These are phyloP conservation scores for Macrochelys suwanniensis DNA, from an alignment of 2,797 vertebrate genomes.

Conservation along the genomic window DNA sequence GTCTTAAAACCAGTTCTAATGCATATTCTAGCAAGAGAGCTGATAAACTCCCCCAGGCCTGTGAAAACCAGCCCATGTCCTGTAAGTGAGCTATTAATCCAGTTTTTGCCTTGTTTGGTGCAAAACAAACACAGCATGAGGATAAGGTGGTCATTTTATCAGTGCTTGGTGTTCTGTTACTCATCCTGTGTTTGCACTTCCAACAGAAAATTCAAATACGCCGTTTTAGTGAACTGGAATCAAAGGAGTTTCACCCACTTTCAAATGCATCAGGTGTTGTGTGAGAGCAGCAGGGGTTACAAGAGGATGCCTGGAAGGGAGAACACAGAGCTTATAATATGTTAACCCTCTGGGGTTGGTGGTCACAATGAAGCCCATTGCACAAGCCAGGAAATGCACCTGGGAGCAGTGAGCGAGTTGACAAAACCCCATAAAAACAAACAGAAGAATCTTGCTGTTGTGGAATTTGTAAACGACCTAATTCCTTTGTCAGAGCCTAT, in stretches of 20 bases:
- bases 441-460: neutral
- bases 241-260: neutral
- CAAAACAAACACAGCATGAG: neutral
- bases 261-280: neutral
- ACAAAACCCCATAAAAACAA: neutral
- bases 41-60: neutral
- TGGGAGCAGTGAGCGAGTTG: neutral
- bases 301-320: neutral
- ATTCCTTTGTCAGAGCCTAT: neutral
- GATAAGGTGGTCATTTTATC: slow-evolving; percentile 1
- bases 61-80: neutral
- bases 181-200: neutral
- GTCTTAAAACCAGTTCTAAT: neutral
- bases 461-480: neutral
- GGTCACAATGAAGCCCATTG: accelerated
- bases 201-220: neutral
- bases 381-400: neutral
- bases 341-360: neutral
- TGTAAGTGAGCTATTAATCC: neutral
- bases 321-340: accelerated
- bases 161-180: neutral
- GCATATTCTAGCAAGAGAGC: neutral
- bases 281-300: neutral
- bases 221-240: slow-evolving; percentile 42
- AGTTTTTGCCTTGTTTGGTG: neutral